Evolutionary conservation across 1,140 invertebrate species (phyloP).

Genomic region (Neodiprion lecontei): DNA sequence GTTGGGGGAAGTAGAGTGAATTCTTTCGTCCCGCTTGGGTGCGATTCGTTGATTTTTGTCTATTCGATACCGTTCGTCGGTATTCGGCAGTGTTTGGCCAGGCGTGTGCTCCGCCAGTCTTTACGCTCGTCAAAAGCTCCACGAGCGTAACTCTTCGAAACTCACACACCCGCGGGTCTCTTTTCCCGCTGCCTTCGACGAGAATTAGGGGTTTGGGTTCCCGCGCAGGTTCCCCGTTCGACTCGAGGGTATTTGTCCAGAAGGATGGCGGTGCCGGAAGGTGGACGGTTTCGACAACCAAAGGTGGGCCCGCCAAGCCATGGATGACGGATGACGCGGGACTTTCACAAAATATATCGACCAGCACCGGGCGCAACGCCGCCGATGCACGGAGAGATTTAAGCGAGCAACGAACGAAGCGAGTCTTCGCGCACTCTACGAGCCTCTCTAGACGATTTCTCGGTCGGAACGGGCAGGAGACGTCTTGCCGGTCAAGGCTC

Average conservation of each 20-base stretch:
- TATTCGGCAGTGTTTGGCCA: background rate
- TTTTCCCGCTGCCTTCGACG: background rate
- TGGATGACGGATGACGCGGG: background rate
- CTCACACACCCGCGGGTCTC: slow-evolving; percentile 3
- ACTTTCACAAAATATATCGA: background rate
- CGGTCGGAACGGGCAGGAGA: background rate
- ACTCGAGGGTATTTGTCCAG: too few species aligned
- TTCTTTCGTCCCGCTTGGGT: background rate
- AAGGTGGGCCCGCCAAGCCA: background rate
- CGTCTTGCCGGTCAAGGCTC: slow-evolving; percentile 14
- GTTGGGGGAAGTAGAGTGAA: too few species aligned
- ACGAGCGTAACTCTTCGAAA: background rate
- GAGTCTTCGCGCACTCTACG: background rate
- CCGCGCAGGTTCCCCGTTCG: too few species aligned
- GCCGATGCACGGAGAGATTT: background rate
- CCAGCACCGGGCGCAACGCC: background rate
- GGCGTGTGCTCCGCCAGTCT: background rate
- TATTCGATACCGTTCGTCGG: background rate
- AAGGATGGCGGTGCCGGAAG: too few species aligned
- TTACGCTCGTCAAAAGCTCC: background rate
- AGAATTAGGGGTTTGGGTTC: background rate
- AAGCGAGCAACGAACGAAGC: background rate
- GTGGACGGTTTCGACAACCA: too few species aligned
- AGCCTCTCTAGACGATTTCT: slow-evolving; percentile 8
- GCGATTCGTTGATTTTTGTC: background rate